Base-by-base conservation (phyloP, 2,113 vertebrate genomes). In the Lanius collurio region DNA sequence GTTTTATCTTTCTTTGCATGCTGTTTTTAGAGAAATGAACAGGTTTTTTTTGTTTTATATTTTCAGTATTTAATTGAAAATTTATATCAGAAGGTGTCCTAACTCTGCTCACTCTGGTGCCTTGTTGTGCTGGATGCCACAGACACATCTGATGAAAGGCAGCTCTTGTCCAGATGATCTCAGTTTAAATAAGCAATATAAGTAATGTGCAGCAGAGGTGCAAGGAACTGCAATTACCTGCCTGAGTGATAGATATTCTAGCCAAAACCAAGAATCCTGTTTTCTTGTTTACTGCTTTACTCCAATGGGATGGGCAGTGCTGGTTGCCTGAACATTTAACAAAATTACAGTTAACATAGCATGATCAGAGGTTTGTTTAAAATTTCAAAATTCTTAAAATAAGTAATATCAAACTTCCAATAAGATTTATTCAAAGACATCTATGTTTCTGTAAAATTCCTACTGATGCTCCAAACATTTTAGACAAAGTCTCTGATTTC, bases 291-390 rank as follows among this genome's bases (percentile, higher is more conserved):
- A 31, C 46, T 7, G 1, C 31, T 76, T 85, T 73, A 57, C 20
- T 77, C 26, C 35, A 17, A 5, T 22, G 15, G 39, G 6, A 31
- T 84, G 26, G 20, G 14, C 50, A 81, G 35, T 33, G 12, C 33
- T 78, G 71, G 35, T 63, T 87, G n/a, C 10, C 28, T 70, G 37
- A 80, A 70, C 1, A 30, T 65, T 37, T 22, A 7, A 50, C 47
- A 67, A 26, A 64, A 46, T 27, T 28, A 20, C 1, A 1, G 3
- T 44, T 56, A 41, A 23, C 2, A 24, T 0, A 2, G 4, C 15
- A 44, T 53, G 28, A 52, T 62, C 1, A 4, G 46, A 52, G n/a
- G 1, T 31, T 56, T 68, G 19, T 33, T 49, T 7, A 9, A 46
- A 64, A 62, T 15, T 30, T 49, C 6, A 50, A 44, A 33, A 2